Conservation (phyloP, 2,113 vertebrate genomes). For the Thalassarche chlororhynchos region DNA sequence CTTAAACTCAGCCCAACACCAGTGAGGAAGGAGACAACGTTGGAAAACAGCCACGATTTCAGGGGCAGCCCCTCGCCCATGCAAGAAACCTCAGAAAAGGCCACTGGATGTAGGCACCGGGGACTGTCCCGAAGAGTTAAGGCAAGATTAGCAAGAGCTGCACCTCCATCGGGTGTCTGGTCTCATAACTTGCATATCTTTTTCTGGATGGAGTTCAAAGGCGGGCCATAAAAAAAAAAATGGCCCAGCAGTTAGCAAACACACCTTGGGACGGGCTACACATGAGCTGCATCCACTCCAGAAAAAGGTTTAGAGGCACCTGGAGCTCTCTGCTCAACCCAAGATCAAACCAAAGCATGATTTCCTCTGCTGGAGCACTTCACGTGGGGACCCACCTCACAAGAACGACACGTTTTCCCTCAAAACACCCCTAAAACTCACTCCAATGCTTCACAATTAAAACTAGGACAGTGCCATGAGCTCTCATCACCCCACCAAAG, state of each 20-base stretch:
- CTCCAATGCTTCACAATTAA: fast-evolving
- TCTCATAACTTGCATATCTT: background rate
- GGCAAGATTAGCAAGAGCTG: background rate
- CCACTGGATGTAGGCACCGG: no score
- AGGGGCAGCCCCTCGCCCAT: background rate
- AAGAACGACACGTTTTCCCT: fast-evolving
- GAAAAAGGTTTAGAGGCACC: background rate
- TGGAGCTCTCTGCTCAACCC: background rate
- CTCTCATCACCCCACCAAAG: background rate
- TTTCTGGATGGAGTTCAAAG: background rate
- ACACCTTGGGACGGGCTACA: background rate
- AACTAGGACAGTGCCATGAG: background rate
- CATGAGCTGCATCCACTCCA: background rate
- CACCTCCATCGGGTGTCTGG: background rate
- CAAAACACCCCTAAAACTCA: background rate
- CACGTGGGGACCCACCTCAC: fast-evolving
- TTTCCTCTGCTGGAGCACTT: background rate
- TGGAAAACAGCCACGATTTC: background rate
- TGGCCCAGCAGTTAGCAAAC: background rate
- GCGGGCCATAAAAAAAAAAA: background rate
- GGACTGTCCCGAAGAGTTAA: background rate
- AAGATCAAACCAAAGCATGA: background rate
- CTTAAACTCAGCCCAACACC: background rate
- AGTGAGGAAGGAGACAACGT: fast-evolving
- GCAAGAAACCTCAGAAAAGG: background rate